Evolutionary conservation across 2,113 vertebrate species (phyloP).

Genomic region (Theropithecus gelada): DNA sequence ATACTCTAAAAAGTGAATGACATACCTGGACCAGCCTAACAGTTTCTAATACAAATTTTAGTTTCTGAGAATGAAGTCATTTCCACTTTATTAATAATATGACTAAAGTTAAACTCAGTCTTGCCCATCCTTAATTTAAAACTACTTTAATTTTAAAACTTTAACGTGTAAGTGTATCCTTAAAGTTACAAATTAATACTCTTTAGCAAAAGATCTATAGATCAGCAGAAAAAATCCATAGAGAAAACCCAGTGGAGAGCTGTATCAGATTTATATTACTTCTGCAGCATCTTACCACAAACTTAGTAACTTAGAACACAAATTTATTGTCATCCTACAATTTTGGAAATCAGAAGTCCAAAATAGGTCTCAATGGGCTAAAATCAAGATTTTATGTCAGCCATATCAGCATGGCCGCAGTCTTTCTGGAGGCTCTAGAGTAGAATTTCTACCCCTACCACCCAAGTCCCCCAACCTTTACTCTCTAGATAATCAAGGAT

Average conservation of each 20-base stretch:
- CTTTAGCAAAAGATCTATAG: background rate
- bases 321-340: background rate
- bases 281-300: background rate
- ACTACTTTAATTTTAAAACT: background rate
- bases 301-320: background rate
- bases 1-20: background rate
- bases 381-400: background rate
- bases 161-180: background rate
- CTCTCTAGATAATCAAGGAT: background rate
- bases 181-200: background rate
- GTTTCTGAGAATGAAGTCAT: background rate
- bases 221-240: background rate
- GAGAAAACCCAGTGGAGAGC: background rate
- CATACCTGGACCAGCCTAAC: background rate
- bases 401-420: background rate
- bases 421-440: background rate
- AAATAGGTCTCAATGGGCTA: background rate
- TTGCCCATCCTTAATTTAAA: background rate
- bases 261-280: background rate
- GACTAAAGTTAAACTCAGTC: background rate
- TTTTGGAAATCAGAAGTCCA: background rate
- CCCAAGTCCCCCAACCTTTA: no score
- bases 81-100: background rate
- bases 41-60: background rate
- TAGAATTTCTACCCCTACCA: background rate